Base-by-base conservation (phyloP, 2,797 vertebrate species). In the Distichodus sexfasciatus region DNA sequence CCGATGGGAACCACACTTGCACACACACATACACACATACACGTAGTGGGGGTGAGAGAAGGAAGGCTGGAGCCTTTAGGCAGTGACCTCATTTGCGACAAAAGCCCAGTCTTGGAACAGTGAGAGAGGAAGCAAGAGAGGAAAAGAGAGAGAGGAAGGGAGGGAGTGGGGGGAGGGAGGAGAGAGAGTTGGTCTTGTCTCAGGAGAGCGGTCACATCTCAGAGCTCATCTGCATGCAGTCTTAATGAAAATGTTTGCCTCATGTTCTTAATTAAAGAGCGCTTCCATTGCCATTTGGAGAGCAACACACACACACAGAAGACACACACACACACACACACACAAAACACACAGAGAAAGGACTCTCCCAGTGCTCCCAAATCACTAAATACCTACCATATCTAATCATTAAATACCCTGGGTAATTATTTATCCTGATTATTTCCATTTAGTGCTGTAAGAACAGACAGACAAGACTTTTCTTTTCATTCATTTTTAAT, bases 251-350 rank as follows among this genome's bases (percentile, higher is more conserved):
- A 83, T 78, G 80, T 82, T 82, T 80, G 80, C 63, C 77, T 78
- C 78, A 76, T 74, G 81, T 76, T 79, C 73, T 83, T 83, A 80
- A 83, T 83, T 83, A 83, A 82, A 78, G 78, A 78, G 74, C 78
- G 80, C 66, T 76, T 76, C 62, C 73, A 80, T 73, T 78, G 78
- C 77, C 80, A 80, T 80, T 77, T 74, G 57, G 71, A 72, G 62
- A 63, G 24, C 40, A 71, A 66, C 31, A 75, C 55, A 69, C 72
- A 65, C 65, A 67, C 63, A 64, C 29, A 11, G n/a, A n/a, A n/a
- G 68, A 65, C 62, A 53, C 62, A 41, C 62, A 43, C 48, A 65
- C 35, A 65, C 35, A 19, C 62, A 51, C 62, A 41, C 62, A 65
- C n/a, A 41, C 33, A 51, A 40, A 31, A 50, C 29, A 36, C 26